Conservation (phyloP, 2,888 invertebrate genomes). For the Orthosia cruda region DNA sequence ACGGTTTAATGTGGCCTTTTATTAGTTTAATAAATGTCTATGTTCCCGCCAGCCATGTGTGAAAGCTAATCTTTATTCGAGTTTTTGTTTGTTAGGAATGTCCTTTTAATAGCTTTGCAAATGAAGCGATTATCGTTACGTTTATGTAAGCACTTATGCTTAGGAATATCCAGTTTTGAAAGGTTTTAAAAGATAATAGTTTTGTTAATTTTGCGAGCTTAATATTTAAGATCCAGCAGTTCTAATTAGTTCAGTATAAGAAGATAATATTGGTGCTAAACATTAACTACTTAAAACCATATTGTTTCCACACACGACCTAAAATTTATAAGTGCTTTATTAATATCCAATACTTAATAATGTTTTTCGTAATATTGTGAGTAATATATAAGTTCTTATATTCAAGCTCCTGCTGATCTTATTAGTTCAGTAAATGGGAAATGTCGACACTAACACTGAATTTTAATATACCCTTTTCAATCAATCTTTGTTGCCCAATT, state of each 20-base stretch:
- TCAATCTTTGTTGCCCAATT: too few species aligned
- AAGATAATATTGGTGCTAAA: not conserved
- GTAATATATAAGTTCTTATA: not conserved
- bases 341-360: slow-evolving; percentile 12
- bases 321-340: too few species aligned
- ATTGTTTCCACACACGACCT: too few species aligned
- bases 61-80: slow-evolving; percentile 61
- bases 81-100: slow-evolving; percentile 60
- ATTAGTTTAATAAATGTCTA: slow-evolving; percentile 71
- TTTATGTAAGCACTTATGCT: slow-evolving; percentile 40
- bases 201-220: slow-evolving; percentile 22
- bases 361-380: slow-evolving; percentile 26
- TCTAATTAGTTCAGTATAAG: slow-evolving; percentile 4
- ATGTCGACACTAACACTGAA: not conserved
- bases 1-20: slow-evolving; percentile 69
- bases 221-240: not conserved
- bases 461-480: not conserved
- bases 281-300: too few species aligned
- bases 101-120: slow-evolving; percentile 57
- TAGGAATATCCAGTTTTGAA: slow-evolving; percentile 33
- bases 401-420: not conserved
- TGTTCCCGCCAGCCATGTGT: slow-evolving; percentile 58
- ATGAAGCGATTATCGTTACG: slow-evolving; percentile 60
- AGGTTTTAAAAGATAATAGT: slow-evolving; percentile 35
- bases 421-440: slow-evolving; percentile 1